Conservation (phyloP, 2,888 invertebrate species). For the Brassicogethes aeneus region DNA sequence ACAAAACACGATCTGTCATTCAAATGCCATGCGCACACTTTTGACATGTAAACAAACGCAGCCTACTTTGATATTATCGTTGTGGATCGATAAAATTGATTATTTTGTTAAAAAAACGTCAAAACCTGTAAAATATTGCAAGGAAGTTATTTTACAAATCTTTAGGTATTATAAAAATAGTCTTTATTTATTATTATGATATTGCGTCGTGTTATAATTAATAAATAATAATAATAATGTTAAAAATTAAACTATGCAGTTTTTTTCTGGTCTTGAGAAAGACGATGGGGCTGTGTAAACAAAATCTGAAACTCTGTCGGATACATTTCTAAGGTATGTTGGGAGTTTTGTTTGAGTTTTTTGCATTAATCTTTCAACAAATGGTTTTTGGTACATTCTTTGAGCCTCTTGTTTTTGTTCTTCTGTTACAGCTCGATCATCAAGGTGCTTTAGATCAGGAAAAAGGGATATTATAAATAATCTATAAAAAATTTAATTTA, state of each 20-base stretch:
- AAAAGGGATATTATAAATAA: constrained; percentile 67
- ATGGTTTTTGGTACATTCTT: constrained; percentile 52
- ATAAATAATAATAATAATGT: constrained; percentile 8
- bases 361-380: constrained; percentile 44
- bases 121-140: too few relatives aligned
- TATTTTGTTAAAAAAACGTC: too few relatives aligned
- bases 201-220: too few relatives aligned
- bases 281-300: constrained; percentile 18
- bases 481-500: constrained; percentile 49
- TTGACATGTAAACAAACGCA: too few relatives aligned
- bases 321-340: constrained; percentile 25
- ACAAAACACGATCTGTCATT: too few relatives aligned
- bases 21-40: too few relatives aligned
- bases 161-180: too few relatives aligned
- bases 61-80: too few relatives aligned
- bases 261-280: constrained; percentile 17
- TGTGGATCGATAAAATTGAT: too few relatives aligned
- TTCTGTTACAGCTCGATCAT: constrained; percentile 58
- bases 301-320: constrained; percentile 25
- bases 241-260: constrained; percentile 20
- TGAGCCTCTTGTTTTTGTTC: constrained; percentile 56
- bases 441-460: constrained; percentile 57
- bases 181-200: too few relatives aligned
- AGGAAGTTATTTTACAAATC: too few relatives aligned
- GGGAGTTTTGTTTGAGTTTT: constrained; percentile 29